These are phyloP conservation scores for Hypothenemus hampei DNA, from an alignment of 1,140 invertebrate species.

Conservation along the genomic window DNA sequence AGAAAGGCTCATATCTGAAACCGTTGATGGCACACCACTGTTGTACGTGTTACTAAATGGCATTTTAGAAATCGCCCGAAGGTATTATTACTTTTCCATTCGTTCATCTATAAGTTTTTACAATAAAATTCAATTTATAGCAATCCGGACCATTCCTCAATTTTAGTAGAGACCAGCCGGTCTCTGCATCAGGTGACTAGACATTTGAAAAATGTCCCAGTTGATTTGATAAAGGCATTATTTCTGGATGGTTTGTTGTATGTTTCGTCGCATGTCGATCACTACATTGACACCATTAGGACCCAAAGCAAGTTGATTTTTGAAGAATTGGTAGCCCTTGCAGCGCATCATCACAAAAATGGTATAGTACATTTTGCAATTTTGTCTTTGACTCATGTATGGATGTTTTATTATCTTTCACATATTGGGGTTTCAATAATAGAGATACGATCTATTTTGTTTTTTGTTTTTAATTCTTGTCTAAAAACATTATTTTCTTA, in stretches of 20 bases:
- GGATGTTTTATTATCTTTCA: neutral
- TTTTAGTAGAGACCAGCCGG: slow-evolving; percentile 25
- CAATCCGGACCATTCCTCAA: slow-evolving; percentile 17
- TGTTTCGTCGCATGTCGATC: slow-evolving; percentile 25
- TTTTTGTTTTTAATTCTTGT: no score
- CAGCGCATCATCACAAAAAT: slow-evolving; percentile 24
- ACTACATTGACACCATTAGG: slow-evolving; percentile 29
- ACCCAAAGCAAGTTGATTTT: slow-evolving; percentile 26
- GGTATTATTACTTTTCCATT: slow-evolving; percentile 4
- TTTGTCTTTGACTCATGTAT: no score
- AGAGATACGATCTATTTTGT: no score
- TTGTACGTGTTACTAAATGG: slow-evolving; percentile 25
- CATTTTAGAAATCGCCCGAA: slow-evolving; percentile 25
- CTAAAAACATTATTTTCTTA: no score
- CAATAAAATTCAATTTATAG: slow-evolving; percentile 12
- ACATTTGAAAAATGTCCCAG: slow-evolving; percentile 23
- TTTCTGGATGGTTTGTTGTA: slow-evolving; percentile 24
- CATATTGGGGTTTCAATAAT: no score
- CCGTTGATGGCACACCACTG: slow-evolving; percentile 22
- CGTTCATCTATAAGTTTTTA: neutral
- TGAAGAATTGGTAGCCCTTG: slow-evolving; percentile 24
- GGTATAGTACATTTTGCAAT: slow-evolving; percentile 16
- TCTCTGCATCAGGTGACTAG: slow-evolving; percentile 15
- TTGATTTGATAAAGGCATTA: slow-evolving; percentile 17
- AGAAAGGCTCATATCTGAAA: slow-evolving; percentile 22